phyloP scores from a whole-genome alignment of 2,113 vertebrate genomes.

The Epinephelus fuscoguttatus region DNA sequence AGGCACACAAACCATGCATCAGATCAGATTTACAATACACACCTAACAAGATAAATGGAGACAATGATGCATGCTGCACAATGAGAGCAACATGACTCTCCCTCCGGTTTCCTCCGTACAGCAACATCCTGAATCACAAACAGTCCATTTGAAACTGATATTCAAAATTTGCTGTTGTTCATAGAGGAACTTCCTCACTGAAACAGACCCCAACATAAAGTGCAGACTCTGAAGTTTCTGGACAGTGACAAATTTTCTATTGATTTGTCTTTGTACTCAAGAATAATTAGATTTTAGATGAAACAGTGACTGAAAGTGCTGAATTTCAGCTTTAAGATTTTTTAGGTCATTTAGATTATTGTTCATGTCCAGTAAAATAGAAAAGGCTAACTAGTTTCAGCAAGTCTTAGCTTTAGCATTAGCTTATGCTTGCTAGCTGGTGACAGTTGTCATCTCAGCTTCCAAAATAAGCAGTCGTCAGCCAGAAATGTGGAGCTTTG shows the following conservation, averaged over 20 bases:
- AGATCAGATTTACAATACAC: conserved; percentile 5
- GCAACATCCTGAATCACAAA: conserved; percentile 26
- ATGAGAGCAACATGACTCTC: background rate
- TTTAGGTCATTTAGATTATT: conserved; percentile 11
- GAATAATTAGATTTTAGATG: conserved; percentile 45
- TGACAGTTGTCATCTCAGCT: background rate
- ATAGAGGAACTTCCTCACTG: background rate
- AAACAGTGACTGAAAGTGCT: conserved; percentile 46
- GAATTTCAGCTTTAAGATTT: conserved; percentile 1
- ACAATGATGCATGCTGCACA: conserved; percentile 27
- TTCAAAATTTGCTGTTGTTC: conserved; percentile 3
- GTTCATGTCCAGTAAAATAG: no score
- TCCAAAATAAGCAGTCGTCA: no score
- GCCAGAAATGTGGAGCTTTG: background rate
- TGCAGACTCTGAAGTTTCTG: conserved; percentile 27
- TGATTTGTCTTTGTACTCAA: conserved; percentile 46
- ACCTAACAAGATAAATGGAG: conserved; percentile 36
- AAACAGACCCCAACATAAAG: conserved; percentile 5
- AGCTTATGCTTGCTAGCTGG: background rate
- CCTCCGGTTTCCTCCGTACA: background rate
- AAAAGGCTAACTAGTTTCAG: no score
- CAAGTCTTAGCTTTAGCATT: background rate
- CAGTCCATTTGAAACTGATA: conserved; percentile 8
- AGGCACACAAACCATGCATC: conserved; percentile 6
- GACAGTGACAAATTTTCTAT: conserved; percentile 51